Evolutionary conservation across 2,113 vertebrate species (phyloP).

Genomic region (Puntigrus tetrazona): DNA sequence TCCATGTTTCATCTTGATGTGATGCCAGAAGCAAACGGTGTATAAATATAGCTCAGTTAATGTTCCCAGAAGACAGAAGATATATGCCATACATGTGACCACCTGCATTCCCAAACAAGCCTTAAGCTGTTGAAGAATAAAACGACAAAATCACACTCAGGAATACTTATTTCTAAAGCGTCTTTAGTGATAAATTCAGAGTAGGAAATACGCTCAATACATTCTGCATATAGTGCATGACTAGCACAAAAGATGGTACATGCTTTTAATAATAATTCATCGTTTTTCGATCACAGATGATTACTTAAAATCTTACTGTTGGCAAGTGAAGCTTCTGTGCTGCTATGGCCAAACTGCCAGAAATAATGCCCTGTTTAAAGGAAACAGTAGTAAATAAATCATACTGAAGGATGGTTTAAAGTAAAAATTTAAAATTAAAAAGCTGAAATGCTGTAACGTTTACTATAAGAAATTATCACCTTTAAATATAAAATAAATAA

Average conservation of each 20-base stretch:
- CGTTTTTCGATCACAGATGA: background rate
- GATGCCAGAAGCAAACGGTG: fast-evolving
- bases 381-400: background rate
- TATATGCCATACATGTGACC: conserved; percentile 46
- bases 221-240: background rate
- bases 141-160: background rate
- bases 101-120: conserved; percentile 73
- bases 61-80: conserved; percentile 45
- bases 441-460: background rate
- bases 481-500: background rate
- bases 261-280: background rate
- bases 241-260: background rate
- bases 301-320: conserved; percentile 62
- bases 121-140: conserved; percentile 64
- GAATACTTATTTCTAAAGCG: background rate
- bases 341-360: conserved; percentile 69
- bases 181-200: background rate
- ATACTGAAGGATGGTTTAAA: background rate
- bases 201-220: background rate
- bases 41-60: fast-evolving
- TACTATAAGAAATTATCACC: background rate
- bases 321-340: conserved; percentile 70
- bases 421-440: too few species aligned
- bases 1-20: background rate
- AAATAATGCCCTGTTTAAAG: conserved; percentile 63